Percentiles rank a stretch among this genome's conserved stretches.
Evolutionary conservation across 2,888 invertebrate genomes (phyloP).

Genomic region (Poecilobothrus nobilitatus): DNA sequence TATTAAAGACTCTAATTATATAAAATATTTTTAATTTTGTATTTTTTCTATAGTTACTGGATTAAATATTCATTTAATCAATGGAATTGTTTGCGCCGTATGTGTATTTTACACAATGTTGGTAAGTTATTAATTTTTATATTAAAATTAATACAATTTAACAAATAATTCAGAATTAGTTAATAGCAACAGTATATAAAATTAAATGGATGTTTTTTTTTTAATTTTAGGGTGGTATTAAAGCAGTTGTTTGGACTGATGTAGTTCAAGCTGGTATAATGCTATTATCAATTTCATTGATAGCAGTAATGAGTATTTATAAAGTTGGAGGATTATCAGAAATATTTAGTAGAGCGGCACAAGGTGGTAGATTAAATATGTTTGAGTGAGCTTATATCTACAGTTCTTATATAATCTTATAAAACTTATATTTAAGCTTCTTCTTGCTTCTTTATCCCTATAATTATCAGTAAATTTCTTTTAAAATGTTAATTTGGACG

Average conservation of each 20-base stretch:
- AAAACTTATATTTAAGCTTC: background rate
- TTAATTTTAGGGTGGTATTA: constrained; percentile 34
- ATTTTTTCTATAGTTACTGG: constrained; percentile 43
- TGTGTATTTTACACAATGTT: constrained; percentile 49
- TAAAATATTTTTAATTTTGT: no score
- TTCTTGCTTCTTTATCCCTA: no score
- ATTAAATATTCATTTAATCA: constrained; percentile 45
- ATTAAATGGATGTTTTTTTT: no score
- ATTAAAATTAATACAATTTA: background rate
- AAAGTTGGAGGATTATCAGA: constrained; percentile 32
- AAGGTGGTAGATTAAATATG: constrained; percentile 30
- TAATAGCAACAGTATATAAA: no score
- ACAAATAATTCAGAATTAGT: background rate
- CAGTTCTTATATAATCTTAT: background rate
- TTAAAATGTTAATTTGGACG: no score
- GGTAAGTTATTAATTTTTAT: constrained; percentile 35
- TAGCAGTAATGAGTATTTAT: constrained; percentile 32
- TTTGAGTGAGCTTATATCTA: constrained; percentile 28
- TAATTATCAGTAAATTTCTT: no score
- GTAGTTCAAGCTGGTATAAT: constrained; percentile 34
- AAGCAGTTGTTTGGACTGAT: constrained; percentile 42
- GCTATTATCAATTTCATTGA: constrained; percentile 30
- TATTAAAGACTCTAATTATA: no score
- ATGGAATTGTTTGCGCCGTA: constrained; percentile 44
- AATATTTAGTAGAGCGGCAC: constrained; percentile 28